Conservation (phyloP, 1,140 invertebrate genomes). For the Drosophila albomicans region DNA sequence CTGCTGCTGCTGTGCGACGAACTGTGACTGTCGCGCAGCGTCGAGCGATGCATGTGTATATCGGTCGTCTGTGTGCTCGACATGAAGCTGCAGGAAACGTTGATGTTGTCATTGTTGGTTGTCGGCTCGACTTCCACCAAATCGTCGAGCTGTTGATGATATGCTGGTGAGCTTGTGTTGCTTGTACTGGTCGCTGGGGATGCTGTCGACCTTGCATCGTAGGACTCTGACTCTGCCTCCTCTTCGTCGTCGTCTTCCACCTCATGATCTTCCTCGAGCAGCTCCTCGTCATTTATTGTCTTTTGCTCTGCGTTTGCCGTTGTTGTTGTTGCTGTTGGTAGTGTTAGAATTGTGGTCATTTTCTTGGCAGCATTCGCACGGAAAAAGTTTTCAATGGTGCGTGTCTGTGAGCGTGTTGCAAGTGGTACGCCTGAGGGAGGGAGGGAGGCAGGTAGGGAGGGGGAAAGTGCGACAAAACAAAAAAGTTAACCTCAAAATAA, state of each 20-base stretch:
- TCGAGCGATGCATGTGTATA: slow-evolving; percentile 67
- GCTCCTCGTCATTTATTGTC: slow-evolving; percentile 13
- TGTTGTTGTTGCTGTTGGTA: slow-evolving; percentile 29
- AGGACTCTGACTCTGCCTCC: slow-evolving; percentile 54
- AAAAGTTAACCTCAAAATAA: slow-evolving; percentile 72
- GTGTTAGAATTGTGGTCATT: slow-evolving; percentile 24
- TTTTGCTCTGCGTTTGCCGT: slow-evolving; percentile 43
- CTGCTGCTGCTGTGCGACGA: slow-evolving; percentile 73
- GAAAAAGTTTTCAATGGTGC: slow-evolving; percentile 81
- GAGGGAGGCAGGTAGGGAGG: neutral
- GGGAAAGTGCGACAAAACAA: slow-evolving; percentile 11
- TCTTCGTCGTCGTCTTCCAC: slow-evolving; percentile 46
- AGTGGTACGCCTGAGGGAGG: slow-evolving; percentile 66
- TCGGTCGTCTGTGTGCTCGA: slow-evolving; percentile 10
- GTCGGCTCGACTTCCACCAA: slow-evolving; percentile 36
- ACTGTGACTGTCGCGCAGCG: slow-evolving; percentile 67
- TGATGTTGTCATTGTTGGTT: slow-evolving; percentile 34
- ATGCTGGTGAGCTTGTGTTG: slow-evolving; percentile 52
- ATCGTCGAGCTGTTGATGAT: slow-evolving; percentile 44
- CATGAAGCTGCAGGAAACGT: slow-evolving; percentile 7
- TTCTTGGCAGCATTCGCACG: slow-evolving; percentile 69
- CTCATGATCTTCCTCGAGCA: slow-evolving; percentile 10
- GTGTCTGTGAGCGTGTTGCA: slow-evolving; percentile 79
- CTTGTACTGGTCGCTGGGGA: slow-evolving; percentile 47
- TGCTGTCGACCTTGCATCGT: slow-evolving; percentile 54